These are phyloP conservation scores for Dryas iulia DNA, from an alignment of 1,140 invertebrate species.

Conservation along the genomic window DNA sequence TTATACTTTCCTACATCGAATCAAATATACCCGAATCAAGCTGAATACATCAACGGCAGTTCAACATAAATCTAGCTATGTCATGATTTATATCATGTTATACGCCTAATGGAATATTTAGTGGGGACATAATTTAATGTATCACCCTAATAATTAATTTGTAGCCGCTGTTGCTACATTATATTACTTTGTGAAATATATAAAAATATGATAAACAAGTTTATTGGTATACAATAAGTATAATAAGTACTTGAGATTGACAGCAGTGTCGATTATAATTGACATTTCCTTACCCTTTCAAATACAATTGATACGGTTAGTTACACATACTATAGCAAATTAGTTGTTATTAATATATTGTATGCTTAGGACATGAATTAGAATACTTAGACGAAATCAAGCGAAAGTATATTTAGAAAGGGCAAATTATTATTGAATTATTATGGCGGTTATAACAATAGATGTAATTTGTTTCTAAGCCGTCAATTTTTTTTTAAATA, in stretches of 20 bases:
- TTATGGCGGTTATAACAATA: too few relatives aligned
- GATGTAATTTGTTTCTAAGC: too few relatives aligned
- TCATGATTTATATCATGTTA: constrained; percentile 6
- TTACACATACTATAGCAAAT: constrained; percentile 20
- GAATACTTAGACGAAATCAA: too few relatives aligned
- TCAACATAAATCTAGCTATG: constrained; percentile 3
- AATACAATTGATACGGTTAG: constrained; percentile 46
- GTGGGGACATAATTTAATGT: constrained; percentile 3
- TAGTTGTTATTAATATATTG: not conserved
- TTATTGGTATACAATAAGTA: not conserved
- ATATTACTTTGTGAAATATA: not conserved
- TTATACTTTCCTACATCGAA: not conserved
- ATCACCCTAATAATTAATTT: constrained; percentile 4
- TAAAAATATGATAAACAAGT: not conserved
- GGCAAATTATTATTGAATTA: too few relatives aligned
- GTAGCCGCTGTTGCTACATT: not conserved
- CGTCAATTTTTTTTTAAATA: too few relatives aligned
- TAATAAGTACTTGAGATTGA: constrained; percentile 34
- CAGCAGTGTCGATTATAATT: constrained; percentile 42
- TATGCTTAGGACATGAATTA: too few relatives aligned
- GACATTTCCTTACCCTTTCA: constrained; percentile 51
- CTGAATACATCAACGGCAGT: not conserved
- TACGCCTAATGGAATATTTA: constrained; percentile 11
- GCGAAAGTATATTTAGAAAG: too few relatives aligned
- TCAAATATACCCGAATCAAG: not conserved